Evolutionary conservation across 2,113 vertebrate species (phyloP), one percentile per base, ranked within the genome.

Genomic region (Merops nubicus): DNA sequence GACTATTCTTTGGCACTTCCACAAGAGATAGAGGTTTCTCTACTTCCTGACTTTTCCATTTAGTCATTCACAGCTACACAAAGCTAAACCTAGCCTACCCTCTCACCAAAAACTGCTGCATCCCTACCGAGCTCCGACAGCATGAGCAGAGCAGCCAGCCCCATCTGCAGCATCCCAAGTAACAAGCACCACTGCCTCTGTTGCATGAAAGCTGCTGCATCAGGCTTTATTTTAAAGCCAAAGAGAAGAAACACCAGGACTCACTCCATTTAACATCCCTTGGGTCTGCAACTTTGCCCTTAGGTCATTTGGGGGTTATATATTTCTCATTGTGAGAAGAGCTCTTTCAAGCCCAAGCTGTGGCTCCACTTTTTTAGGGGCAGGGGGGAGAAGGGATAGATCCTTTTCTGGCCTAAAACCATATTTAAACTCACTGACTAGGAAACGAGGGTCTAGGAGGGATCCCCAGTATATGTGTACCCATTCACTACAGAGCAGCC

Each of bases 131-230:
- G 48, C 45, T 40, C 73, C 72, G 29, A 8, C 26, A 86, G 51
- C 0, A 0, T 1, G 5, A 69, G n/a, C 47, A 85, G 47, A 75
- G 68, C 76, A 73, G 33, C 20, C 53, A 88, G 50, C 23, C 34
- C 57, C 43, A 59, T 42, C 42, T 1, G 2, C 45, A 69, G 48
- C 0, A 0, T 7, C 12, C 22, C 45, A 70, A 54, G 19, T 1
- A 2, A 86, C 15, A 53, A 38, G 25, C 17, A 26, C 13, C 42
- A 15, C 26, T 6, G 0, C 22, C 18, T 21, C 50, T 78, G 36
- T 28, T 57, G 23, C 2, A 4, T 56, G n/a, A 78, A 60, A 40
- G 43, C 54, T 81, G 69, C 26, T 74, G 22, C 17, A 43, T 25
- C 60, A 56, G 11, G 43, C 15, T 76, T 34, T 42, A 6, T 25